These are phyloP conservation scores for Aphrophora alni DNA, from an alignment of 2,888 invertebrate species.

Conservation along the genomic window DNA sequence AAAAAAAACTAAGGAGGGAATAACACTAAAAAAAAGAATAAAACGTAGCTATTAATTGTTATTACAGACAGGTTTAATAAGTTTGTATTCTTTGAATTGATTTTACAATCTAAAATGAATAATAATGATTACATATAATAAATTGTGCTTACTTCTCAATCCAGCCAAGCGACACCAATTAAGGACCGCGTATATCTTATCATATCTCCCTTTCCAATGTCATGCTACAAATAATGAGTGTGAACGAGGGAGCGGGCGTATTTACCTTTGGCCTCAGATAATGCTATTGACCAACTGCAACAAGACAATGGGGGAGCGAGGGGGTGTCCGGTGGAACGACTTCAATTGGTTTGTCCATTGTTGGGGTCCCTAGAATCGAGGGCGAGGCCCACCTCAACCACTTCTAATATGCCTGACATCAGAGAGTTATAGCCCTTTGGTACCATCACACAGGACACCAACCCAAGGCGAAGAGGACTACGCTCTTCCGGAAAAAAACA, in stretches of 20 bases:
- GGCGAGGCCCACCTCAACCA: conserved; percentile 18
- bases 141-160: neutral
- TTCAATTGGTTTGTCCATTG: conserved; percentile 16
- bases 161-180: neutral
- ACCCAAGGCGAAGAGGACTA: conserved; percentile 38
- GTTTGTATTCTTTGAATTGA: too few relatives aligned
- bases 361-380: conserved; percentile 12
- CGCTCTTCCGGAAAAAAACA: conserved; percentile 42
- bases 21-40: too few relatives aligned
- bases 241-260: conserved; percentile 36
- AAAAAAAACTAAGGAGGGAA: too few relatives aligned
- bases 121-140: neutral
- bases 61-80: too few relatives aligned
- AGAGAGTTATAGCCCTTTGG: conserved; percentile 33
- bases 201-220: conserved; percentile 24
- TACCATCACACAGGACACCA: conserved; percentile 34
- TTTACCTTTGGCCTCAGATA: conserved; percentile 40
- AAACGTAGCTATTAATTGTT: too few relatives aligned
- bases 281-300: conserved; percentile 33
- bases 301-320: conserved; percentile 27
- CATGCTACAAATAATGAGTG: conserved; percentile 37
- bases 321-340: conserved; percentile 21
- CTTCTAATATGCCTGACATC: conserved; percentile 35
- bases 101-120: neutral
- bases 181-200: conserved; percentile 20